A percentile compares a stretch with the other conserved stretches of the same genome.
phyloP scores from a whole-genome alignment of 1,140 invertebrate species.

The Calephelis nemesis region DNA sequence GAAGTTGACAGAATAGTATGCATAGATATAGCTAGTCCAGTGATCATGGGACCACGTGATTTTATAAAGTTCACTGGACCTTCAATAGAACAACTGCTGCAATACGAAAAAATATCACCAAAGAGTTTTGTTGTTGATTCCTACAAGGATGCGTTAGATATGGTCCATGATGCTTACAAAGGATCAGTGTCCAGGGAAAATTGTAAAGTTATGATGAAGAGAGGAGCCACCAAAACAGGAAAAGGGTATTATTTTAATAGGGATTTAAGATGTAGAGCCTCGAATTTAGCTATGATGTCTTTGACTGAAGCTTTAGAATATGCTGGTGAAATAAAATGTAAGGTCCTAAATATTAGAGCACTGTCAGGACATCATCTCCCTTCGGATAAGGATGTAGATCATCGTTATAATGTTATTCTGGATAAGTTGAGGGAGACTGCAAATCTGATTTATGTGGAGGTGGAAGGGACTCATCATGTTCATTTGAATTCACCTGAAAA shows the following conservation, averaged over 20 bases:
- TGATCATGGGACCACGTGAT: background rate
- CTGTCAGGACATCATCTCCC: background rate
- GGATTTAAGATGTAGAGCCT: conserved; percentile 11
- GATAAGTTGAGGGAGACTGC: background rate
- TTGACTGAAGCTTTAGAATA: conserved; percentile 10
- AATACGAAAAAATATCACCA: background rate
- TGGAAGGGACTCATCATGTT: conserved; percentile 20
- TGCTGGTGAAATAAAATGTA: conserved; percentile 17
- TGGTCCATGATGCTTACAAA: conserved; percentile 10
- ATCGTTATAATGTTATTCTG: background rate
- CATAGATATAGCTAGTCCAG: conserved; percentile 19
- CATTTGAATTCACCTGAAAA: conserved; percentile 18
- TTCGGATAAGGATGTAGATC: background rate
- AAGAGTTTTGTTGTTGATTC: background rate
- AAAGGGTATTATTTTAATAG: conserved; percentile 23
- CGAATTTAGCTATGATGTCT: conserved; percentile 12
- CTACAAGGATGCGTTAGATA: conserved; percentile 13
- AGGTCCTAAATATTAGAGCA: conserved; percentile 19
- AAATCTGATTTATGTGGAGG: conserved; percentile 8
- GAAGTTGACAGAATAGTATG: conserved; percentile 18
- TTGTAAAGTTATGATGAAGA: conserved; percentile 21
- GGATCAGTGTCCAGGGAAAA: conserved; percentile 18
- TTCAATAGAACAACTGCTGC: conserved; percentile 11
- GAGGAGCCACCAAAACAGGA: conserved; percentile 8
- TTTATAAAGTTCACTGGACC: background rate